These are phyloP conservation scores for Acinonyx jubatus DNA, from an alignment of 2,113 vertebrate genomes.

Conservation along the genomic window DNA sequence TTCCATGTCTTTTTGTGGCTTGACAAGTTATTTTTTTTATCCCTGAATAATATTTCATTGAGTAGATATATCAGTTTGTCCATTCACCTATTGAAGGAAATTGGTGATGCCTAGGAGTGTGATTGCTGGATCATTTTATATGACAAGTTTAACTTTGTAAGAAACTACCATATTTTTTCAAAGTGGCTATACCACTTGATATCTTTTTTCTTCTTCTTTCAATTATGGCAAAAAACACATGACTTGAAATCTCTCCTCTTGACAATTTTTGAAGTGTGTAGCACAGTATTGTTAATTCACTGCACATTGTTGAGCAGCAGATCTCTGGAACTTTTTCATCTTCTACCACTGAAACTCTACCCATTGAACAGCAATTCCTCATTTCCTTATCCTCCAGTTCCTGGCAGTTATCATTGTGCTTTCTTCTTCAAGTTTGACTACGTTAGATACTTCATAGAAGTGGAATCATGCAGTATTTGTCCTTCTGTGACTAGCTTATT, in stretches of 20 bases:
- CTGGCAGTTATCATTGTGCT: not conserved
- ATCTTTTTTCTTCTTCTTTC: not conserved
- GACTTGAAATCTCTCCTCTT: not conserved
- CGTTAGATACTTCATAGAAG: not conserved
- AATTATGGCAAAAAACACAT: not conserved
- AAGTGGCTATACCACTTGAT: not conserved
- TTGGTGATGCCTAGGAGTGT: not conserved
- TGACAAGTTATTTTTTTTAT: not conserved
- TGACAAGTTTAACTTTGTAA: not conserved
- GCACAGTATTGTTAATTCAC: not conserved
- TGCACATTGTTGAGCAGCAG: too few species aligned
- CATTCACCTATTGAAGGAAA: not conserved
- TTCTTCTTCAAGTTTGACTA: not conserved
- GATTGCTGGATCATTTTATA: not conserved
- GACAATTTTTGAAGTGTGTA: not conserved
- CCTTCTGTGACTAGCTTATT: not conserved
- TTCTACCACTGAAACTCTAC: not conserved
- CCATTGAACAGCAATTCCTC: not conserved
- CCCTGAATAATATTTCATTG: not conserved
- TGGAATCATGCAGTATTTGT: not conserved
- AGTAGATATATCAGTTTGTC: not conserved
- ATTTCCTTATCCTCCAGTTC: not conserved
- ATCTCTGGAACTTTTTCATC: not conserved
- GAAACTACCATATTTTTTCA: not conserved
- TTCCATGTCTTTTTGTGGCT: not conserved